Percentiles rank a stretch among this genome's conserved stretches.
phyloP scores from a whole-genome alignment of 2,113 vertebrate species.

The Peromyscus polionotus region DNA sequence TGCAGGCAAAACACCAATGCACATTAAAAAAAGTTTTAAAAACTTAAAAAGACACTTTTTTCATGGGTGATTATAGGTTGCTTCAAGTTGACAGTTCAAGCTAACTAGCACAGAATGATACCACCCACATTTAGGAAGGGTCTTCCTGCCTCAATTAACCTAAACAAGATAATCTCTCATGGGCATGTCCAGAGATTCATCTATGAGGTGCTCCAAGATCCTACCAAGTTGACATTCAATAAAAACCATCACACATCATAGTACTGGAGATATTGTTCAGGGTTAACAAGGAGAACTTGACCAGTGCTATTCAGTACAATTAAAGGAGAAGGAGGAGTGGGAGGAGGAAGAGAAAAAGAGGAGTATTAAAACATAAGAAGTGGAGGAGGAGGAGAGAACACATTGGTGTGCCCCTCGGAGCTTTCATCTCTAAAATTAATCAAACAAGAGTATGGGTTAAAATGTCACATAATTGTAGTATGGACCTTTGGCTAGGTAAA shows the following conservation, averaged over 20 bases:
- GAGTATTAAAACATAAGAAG: background rate
- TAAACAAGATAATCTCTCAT: background rate
- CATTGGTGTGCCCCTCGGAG: background rate
- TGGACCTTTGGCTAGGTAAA: background rate
- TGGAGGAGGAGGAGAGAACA: background rate
- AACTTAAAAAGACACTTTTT: background rate
- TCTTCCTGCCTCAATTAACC: background rate
- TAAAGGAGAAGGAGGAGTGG: background rate
- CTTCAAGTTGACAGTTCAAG: background rate
- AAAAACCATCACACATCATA: background rate
- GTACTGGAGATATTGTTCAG: background rate
- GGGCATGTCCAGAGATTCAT: background rate
- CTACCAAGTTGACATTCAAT: background rate
- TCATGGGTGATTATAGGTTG: background rate
- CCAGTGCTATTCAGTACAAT: background rate
- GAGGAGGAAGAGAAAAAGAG: background rate
- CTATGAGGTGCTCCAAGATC: background rate
- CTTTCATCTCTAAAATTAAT: background rate
- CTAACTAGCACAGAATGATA: background rate
- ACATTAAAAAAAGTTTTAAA: too few species aligned
- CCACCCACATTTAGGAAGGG: background rate
- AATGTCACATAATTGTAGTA: background rate
- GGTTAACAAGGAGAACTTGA: background rate
- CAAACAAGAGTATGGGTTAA: background rate
- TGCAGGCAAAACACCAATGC: too few species aligned